Evolutionary conservation across 2,113 vertebrate genomes (phyloP), one percentile per base, ranked within the genome.

Genomic region (Rhea americana): DNA sequence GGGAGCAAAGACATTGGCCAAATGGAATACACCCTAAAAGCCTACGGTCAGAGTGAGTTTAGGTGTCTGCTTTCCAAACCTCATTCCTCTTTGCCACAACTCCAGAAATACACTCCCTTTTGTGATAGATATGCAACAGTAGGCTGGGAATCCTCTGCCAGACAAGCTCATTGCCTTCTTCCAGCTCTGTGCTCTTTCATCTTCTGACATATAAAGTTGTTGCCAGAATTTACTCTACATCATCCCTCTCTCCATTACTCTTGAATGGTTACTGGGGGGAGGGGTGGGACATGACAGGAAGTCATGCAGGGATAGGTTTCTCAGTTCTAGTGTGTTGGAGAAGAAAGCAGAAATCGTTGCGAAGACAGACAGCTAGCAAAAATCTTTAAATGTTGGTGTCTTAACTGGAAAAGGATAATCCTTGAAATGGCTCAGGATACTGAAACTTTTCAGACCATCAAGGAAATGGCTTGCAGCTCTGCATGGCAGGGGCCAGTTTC

Each of bases 401-500:
- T 89, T 82, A 77, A 53, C 81, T 96, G n/a, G 63, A 74, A 92
- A 91, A 87, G n/a, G 30, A 9, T n/a, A 88, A 55, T 85, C 85
- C 20, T 58, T 91, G 18, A 91, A 76, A 87, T 43, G 37, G 20
- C 41, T 89, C 26, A 47, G 8, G 41, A 70, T 80, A 85, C 14
- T 67, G 50, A 89, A 89, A 70, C 71, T 63, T 87, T 71, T 50
- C 84, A 93, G 41, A 83, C 53, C 47, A 75, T 89, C 71, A 80
- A 74, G 67, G 58, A 94, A 93, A 91, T 14, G 4, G 45, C 50
- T 82, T 70, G 24, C 19, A 80, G 39, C 26, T 70, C 62, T 80
- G 37, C 72, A 66, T 0, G 1, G 39, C 1, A 61, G 22, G 2
- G 28, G 20, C 35, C 70, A 68, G 41, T 58, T 87, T 89, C 71